Evolutionary conservation across 2,888 invertebrate species (phyloP).

Genomic region (Cyaniris semiargus): DNA sequence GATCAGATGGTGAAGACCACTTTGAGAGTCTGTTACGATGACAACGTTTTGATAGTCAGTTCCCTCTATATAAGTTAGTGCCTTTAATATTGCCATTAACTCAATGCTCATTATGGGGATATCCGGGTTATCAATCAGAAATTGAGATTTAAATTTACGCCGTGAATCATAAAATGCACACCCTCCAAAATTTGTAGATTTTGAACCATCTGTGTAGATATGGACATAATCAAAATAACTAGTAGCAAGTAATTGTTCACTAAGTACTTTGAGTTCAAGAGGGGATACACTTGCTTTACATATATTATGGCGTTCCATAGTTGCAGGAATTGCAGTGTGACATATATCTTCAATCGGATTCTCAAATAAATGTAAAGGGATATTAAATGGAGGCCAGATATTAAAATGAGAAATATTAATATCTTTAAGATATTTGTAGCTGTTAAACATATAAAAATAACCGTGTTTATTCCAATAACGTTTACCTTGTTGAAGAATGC

Average conservation of each 20-base stretch:
- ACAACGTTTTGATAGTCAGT: not conserved
- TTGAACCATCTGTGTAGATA: slow-evolving; percentile 2
- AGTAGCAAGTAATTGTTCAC: not conserved
- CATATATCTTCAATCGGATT: slow-evolving; percentile 8
- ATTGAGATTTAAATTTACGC: not conserved
- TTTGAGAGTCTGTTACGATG: too few species aligned
- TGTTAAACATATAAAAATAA: too few species aligned
- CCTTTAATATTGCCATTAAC: not conserved
- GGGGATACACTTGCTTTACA: not conserved
- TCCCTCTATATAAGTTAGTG: not conserved
- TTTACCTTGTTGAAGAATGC: too few species aligned
- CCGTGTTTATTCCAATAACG: too few species aligned
- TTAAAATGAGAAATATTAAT: not conserved
- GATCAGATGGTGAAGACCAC: too few species aligned
- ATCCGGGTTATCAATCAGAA: not conserved
- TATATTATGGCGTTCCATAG: not conserved
- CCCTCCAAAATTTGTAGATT: not conserved
- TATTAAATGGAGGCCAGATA: not conserved
- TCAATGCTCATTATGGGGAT: slow-evolving; percentile 3
- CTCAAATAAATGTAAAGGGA: not conserved
- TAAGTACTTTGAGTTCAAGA: not conserved
- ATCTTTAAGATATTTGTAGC: not conserved
- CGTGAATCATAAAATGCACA: not conserved
- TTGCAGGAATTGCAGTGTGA: not conserved
- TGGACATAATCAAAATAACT: not conserved